These are phyloP conservation scores for Myripristis jacobus DNA, from an alignment of 2,797 vertebrate genomes.

Conservation along the genomic window DNA sequence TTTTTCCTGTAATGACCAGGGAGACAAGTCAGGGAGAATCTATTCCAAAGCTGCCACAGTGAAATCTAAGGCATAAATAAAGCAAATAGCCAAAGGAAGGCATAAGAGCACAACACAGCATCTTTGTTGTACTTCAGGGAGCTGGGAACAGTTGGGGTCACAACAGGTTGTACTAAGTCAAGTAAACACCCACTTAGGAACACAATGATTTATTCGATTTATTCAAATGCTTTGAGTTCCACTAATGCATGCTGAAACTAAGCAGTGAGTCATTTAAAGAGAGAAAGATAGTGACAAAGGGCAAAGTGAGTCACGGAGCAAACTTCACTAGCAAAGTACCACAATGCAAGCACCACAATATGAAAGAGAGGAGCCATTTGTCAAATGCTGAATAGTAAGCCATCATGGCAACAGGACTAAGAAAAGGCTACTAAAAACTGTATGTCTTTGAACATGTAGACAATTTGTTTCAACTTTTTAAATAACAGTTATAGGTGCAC, in stretches of 20 bases:
- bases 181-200: slow-evolving; percentile 70
- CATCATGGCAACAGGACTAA: slow-evolving; percentile 8
- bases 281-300: slow-evolving; percentile 54
- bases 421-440: not conserved
- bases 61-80: slow-evolving; percentile 68
- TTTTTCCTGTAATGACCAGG: slow-evolving; percentile 29
- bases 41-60: slow-evolving; percentile 47
- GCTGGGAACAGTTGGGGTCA: slow-evolving; percentile 60
- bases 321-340: slow-evolving; percentile 42
- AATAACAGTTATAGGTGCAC: no score
- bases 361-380: slow-evolving; percentile 30
- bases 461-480: not conserved
- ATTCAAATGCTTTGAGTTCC: slow-evolving; percentile 69
- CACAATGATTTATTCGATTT: slow-evolving; percentile 72
- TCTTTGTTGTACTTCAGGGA: slow-evolving; percentile 69
- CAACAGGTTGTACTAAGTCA: slow-evolving; percentile 67
- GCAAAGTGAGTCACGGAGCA: slow-evolving; percentile 56
- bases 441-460: not conserved
- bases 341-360: slow-evolving; percentile 2
- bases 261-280: slow-evolving; percentile 61
- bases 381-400: not conserved
- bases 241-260: slow-evolving; percentile 58
- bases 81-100: slow-evolving; percentile 41
- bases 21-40: slow-evolving; percentile 47
- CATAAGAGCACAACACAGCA: slow-evolving; percentile 47